Evolutionary conservation across 2,113 vertebrate genomes (phyloP).

Genomic region (Phaethornis superciliosus): DNA sequence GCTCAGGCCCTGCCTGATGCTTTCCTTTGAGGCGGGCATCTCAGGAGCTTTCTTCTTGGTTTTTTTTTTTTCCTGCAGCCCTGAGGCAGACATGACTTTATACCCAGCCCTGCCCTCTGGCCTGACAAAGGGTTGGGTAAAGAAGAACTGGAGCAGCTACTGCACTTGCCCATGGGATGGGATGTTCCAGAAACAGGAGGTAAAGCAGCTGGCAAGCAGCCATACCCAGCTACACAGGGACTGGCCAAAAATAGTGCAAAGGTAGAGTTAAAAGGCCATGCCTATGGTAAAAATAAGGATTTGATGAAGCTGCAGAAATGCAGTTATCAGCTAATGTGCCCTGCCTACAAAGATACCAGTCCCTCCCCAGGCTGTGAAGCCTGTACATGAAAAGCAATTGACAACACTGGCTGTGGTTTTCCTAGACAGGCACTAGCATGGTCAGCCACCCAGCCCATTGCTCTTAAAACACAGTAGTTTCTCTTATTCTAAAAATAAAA

Average conservation of each 20-base stretch:
- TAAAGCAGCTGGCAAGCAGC: not conserved
- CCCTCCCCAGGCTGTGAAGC: not conserved
- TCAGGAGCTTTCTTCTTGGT: not conserved
- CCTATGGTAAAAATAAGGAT: not conserved
- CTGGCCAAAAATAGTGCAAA: not conserved
- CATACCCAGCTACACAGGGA: not conserved
- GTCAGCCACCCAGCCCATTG: not conserved
- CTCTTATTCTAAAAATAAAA: not conserved
- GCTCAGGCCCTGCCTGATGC: accelerated
- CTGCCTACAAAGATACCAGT: not conserved
- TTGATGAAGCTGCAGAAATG: not conserved
- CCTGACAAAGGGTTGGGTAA: not conserved
- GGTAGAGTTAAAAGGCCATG: not conserved
- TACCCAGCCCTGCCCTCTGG: not conserved
- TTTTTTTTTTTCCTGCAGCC: not conserved
- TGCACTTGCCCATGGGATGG: accelerated
- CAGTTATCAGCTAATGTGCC: accelerated
- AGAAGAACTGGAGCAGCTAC: not conserved
- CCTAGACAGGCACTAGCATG: not conserved
- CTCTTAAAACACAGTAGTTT: not conserved
- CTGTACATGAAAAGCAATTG: not conserved
- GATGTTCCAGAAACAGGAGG: not conserved
- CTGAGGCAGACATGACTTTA: not conserved
- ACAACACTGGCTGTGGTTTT: not conserved
- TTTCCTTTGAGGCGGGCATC: not conserved